These are phyloP conservation scores for Pseudochaenichthys georgianus DNA, from an alignment of 2,797 vertebrate species.

Conservation along the genomic window DNA sequence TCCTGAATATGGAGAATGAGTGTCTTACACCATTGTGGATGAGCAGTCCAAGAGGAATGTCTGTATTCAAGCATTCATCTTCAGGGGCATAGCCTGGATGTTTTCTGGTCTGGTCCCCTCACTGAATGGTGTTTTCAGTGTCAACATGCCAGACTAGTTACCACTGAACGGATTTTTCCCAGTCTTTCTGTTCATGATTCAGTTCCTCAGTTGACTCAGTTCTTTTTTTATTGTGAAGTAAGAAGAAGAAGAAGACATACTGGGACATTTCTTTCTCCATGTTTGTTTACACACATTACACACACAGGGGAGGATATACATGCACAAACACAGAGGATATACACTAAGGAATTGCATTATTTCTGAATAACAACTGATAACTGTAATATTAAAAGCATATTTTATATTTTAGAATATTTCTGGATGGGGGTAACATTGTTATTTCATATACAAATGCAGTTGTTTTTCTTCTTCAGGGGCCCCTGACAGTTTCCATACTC, in stretches of 20 bases:
- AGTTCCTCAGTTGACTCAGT: neutral
- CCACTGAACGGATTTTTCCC: conserved; percentile 1
- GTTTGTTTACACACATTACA: too few relatives aligned
- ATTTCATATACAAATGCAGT: neutral
- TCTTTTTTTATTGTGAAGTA: neutral
- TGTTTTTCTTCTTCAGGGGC: conserved; percentile 55
- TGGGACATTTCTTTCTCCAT: too few relatives aligned
- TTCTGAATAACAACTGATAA: too few relatives aligned
- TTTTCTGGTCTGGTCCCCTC: conserved; percentile 42
- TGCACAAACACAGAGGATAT: too few relatives aligned
- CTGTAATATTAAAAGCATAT: too few relatives aligned
- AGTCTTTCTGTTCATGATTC: neutral
- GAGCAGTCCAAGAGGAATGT: conserved; percentile 62
- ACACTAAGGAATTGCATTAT: too few relatives aligned
- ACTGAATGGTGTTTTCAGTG: conserved; percentile 34
- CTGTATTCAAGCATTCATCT: conserved; percentile 46
- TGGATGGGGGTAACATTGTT: neutral
- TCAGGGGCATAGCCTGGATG: conserved; percentile 35
- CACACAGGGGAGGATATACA: too few relatives aligned
- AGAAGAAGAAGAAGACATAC: too few relatives aligned
- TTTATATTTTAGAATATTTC: too few relatives aligned
- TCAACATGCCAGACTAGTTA: conserved; percentile 56
- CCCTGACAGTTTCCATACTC: conserved; percentile 80
- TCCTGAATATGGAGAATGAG: conserved; percentile 45
- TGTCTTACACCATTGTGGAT: conserved; percentile 32